Conservation (phyloP, 2,797 vertebrate species). For the Sarcophilus harrisii region DNA sequence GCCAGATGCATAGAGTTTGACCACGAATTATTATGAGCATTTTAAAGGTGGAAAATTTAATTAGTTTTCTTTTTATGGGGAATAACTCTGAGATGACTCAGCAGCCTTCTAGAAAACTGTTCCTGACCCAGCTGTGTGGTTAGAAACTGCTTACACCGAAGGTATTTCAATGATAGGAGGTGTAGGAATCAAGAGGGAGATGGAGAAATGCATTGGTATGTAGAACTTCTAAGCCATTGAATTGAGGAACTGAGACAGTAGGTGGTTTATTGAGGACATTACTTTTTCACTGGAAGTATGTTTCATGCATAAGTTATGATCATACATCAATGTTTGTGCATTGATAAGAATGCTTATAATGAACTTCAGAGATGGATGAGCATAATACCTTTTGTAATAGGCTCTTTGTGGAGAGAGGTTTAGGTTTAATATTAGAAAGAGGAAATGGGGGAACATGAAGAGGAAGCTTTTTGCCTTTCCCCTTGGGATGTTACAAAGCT, state of each 20-base stretch:
- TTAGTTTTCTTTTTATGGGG: constrained; percentile 21
- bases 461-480: constrained; percentile 42
- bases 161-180: background rate
- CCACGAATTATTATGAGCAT: constrained; percentile 16
- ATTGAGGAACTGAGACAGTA: background rate
- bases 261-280: constrained; percentile 40
- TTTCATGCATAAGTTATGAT: constrained; percentile 58
- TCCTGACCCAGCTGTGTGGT: constrained; percentile 69
- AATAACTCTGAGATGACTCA: constrained; percentile 63
- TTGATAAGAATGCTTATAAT: constrained; percentile 52
- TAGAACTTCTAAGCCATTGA: constrained; percentile 23
- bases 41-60: constrained; percentile 35
- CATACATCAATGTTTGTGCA: background rate
- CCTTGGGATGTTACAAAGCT: constrained; percentile 53
- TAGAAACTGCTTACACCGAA: constrained; percentile 45
- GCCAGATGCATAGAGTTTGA: background rate
- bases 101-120: constrained; percentile 53
- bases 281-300: constrained; percentile 16
- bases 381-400: constrained; percentile 54
- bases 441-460: background rate
- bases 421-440: constrained; percentile 63
- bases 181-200: background rate
- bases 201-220: background rate
- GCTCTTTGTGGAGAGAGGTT: constrained; percentile 30
- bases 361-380: constrained; percentile 60